Percentiles rank a stretch among this genome's conserved stretches.
These are phyloP conservation scores for Egretta garzetta DNA, from an alignment of 2,113 vertebrate species.

Conservation along the genomic window DNA sequence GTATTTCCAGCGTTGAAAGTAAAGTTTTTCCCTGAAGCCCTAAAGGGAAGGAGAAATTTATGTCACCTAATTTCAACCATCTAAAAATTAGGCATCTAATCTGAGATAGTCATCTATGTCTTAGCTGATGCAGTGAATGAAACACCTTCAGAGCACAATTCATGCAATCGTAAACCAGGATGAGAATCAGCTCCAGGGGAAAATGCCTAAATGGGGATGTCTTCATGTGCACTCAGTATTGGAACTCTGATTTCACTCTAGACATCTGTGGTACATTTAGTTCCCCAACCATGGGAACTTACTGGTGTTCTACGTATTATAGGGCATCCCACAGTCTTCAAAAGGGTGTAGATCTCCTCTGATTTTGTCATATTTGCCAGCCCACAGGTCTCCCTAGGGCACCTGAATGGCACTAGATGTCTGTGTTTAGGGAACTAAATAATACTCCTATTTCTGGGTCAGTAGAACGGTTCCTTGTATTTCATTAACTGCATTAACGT, in stretches of 20 bases:
- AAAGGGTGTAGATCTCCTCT: background rate
- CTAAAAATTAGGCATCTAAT: constrained; percentile 24
- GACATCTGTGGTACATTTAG: background rate
- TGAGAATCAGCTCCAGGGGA: background rate
- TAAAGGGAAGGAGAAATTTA: constrained; percentile 3
- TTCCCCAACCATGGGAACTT: background rate
- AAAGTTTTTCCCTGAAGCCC: constrained; percentile 3
- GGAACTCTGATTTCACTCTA: background rate
- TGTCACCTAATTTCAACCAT: background rate
- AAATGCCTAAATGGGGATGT: background rate
- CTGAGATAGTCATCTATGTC: background rate
- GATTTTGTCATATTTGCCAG: background rate
- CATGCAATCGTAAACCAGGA: background rate
- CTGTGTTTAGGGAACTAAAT: background rate
- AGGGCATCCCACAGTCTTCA: background rate
- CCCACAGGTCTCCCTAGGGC: accelerated
- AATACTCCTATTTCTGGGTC: background rate
- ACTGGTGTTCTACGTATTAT: background rate
- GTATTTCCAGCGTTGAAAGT: background rate
- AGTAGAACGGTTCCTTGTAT: background rate
- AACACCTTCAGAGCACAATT: background rate
- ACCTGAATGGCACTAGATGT: background rate
- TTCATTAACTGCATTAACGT: background rate
- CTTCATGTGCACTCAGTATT: background rate
- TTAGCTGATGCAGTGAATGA: background rate